These are phyloP conservation scores for Ceriagrion tenellum DNA, from an alignment of 2,888 invertebrate genomes.

Conservation along the genomic window DNA sequence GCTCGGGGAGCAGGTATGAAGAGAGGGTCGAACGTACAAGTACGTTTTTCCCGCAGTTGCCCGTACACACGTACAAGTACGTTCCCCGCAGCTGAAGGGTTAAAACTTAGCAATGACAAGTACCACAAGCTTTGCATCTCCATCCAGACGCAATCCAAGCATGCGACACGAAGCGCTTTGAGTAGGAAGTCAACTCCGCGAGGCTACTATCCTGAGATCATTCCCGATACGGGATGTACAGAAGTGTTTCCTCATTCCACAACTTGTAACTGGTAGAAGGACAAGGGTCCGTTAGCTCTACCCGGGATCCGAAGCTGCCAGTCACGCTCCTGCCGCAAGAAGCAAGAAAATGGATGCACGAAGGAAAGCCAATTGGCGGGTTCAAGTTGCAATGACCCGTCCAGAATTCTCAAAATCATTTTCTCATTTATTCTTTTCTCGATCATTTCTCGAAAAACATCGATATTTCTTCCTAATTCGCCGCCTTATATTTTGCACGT, in stretches of 20 bases:
- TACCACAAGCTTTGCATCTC: background rate
- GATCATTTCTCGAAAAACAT: no score
- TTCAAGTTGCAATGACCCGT: background rate
- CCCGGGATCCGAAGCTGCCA: background rate
- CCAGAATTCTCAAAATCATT: no score
- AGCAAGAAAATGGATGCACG: background rate
- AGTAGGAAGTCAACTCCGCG: background rate
- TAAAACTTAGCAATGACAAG: no score
- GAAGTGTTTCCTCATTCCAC: constrained; percentile 14
- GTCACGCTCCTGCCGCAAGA: background rate
- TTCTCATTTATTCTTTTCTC: no score
- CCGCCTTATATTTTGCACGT: no score
- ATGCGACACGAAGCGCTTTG: background rate
- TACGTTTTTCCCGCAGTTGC: no score
- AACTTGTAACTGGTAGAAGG: background rate
- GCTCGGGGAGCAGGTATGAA: no score
- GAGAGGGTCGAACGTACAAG: no score
- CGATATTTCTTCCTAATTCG: no score
- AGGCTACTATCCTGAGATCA: background rate
- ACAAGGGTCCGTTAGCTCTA: background rate
- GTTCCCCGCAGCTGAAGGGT: no score
- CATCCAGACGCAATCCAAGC: background rate
- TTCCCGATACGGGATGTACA: background rate
- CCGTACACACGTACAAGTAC: no score
- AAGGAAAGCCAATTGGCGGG: background rate